A percentile compares a stretch with the other conserved stretches of the same genome.
These are phyloP conservation scores for Mormyrus hasselquistii DNA, from an alignment of 2,797 vertebrate genomes.

Conservation along the genomic window DNA sequence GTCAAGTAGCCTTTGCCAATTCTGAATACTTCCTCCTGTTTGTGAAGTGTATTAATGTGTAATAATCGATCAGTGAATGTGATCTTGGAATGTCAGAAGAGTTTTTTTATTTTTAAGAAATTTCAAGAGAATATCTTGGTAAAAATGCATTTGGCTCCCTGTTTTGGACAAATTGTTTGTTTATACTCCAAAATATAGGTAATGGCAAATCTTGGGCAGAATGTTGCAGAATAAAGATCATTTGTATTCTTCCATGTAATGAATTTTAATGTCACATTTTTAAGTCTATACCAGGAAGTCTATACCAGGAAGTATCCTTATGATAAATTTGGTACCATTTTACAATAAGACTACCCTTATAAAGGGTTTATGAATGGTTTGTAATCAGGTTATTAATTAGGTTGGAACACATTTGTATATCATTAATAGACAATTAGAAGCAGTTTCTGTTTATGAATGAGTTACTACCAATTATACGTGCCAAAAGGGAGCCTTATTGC, in stretches of 20 bases:
- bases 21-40: background rate
- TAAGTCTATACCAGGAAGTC: background rate
- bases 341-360: background rate
- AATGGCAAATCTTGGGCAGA: background rate
- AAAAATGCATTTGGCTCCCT: background rate
- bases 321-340: background rate
- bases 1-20: background rate
- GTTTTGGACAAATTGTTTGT: background rate
- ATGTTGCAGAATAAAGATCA: background rate
- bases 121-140: background rate
- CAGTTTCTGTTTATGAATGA: background rate
- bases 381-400: background rate
- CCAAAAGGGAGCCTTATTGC: background rate
- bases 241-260: background rate
- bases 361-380: background rate
- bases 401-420: background rate
- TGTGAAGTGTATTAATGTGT: background rate
- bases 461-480: background rate
- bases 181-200: background rate
- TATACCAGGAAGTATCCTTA: background rate
- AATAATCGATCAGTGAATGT: background rate
- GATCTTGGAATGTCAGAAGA: background rate
- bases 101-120: background rate
- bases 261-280: slow-evolving; percentile 1
- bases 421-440: background rate